These are phyloP conservation scores for Netelia melanura DNA, from an alignment of 2,888 invertebrate genomes.

Conservation along the genomic window DNA sequence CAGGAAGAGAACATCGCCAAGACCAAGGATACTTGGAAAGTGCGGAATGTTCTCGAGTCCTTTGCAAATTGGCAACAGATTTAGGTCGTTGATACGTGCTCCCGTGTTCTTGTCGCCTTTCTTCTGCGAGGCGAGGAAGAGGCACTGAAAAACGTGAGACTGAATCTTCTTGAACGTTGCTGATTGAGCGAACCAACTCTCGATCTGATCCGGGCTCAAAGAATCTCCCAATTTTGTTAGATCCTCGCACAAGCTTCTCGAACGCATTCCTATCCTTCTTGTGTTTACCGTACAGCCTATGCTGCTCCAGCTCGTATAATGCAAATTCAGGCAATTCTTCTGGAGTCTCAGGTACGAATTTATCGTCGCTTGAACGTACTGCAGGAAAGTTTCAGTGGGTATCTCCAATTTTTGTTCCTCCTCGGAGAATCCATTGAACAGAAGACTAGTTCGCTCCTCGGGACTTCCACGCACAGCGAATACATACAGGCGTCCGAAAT, in stretches of 20 bases:
- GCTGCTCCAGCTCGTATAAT: slow-evolving; percentile 87
- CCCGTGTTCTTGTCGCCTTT: slow-evolving; percentile 84
- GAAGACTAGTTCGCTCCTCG: slow-evolving; percentile 79
- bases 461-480: slow-evolving; percentile 82
- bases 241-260: slow-evolving; percentile 87
- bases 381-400: slow-evolving; percentile 80
- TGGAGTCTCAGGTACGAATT: slow-evolving; percentile 91
- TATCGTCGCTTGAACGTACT: slow-evolving; percentile 92
- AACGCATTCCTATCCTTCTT: slow-evolving; percentile 86
- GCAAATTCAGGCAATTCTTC: slow-evolving; percentile 86
- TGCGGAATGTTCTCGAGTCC: slow-evolving; percentile 91
- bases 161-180: slow-evolving; percentile 85
- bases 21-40: slow-evolving; percentile 91
- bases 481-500: slow-evolving; percentile 82
- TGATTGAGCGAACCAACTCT: slow-evolving; percentile 85
- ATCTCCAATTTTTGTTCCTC: slow-evolving; percentile 81
- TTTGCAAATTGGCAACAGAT: slow-evolving; percentile 86
- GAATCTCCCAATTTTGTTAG: slow-evolving; percentile 83
- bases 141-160: slow-evolving; percentile 86
- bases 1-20: slow-evolving; percentile 92
- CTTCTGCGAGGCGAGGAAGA: slow-evolving; percentile 86
- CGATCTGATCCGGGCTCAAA: slow-evolving; percentile 84
- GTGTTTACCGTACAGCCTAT: slow-evolving; percentile 87
- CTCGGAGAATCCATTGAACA: slow-evolving; percentile 81
- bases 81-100: slow-evolving; percentile 85